Percentiles rank a stretch among this genome's conserved stretches.
Conservation (phyloP, 2,113 vertebrate genomes). For the Thomomys bottae region DNA sequence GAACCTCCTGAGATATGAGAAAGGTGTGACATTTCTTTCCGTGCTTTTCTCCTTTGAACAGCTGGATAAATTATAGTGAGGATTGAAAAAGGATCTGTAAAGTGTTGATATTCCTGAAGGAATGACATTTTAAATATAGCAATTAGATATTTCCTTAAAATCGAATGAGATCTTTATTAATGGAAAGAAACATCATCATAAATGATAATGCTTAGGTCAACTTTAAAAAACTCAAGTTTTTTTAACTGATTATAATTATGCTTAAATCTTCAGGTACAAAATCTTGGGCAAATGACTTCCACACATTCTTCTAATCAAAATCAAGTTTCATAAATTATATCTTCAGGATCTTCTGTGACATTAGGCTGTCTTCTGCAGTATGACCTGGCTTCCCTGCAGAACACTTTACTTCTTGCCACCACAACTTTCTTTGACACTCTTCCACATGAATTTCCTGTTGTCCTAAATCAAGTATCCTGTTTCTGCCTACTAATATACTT, state of each 20-base stretch:
- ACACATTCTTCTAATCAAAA: too few relatives aligned
- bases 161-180: background rate
- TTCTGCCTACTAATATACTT: background rate
- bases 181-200: background rate
- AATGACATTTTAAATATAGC: background rate
- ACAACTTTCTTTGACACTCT: too few relatives aligned
- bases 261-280: background rate
- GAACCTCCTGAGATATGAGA: background rate
- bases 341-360: too few relatives aligned
- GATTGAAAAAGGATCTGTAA: background rate
- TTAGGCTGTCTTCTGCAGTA: too few relatives aligned
- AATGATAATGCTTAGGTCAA: background rate
- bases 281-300: background rate
- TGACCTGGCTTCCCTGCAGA: too few relatives aligned
- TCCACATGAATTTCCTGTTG: background rate
- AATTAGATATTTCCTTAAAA: background rate
- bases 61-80: background rate
- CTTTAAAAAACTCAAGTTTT: background rate
- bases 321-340: too few relatives aligned
- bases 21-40: background rate
- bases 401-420: background rate
- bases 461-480: background rate
- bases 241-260: background rate
- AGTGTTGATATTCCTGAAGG: background rate
- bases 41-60: background rate